Conservation (phyloP, 1,140 invertebrate genomes). For the Pseudobourletiella spinata region DNA sequence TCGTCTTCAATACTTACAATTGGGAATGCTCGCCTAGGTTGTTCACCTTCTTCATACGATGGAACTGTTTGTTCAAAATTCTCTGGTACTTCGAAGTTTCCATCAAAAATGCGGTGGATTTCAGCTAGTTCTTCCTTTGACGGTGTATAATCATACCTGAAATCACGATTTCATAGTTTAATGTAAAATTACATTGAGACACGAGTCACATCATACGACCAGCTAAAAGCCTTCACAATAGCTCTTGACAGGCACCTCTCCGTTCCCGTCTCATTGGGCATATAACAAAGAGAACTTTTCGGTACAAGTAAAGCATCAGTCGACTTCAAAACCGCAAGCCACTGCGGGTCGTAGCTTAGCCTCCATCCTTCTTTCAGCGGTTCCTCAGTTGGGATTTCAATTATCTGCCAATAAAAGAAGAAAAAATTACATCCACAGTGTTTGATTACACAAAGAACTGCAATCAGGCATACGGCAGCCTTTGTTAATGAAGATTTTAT, state of each 20-base stretch:
- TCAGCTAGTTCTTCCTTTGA: slow-evolving; percentile 60
- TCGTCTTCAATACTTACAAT: no score
- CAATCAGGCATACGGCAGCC: no score
- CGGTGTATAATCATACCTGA: slow-evolving; percentile 64
- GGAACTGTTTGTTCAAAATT: slow-evolving; percentile 68
- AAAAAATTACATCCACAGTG: no score
- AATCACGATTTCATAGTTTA: not conserved
- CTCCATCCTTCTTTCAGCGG: slow-evolving; percentile 40
- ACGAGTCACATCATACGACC: no score
- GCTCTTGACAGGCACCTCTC: not conserved
- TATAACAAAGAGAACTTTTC: slow-evolving; percentile 56
- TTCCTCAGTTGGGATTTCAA: slow-evolving; percentile 28
- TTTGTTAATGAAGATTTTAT: no score
- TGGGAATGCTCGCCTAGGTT: slow-evolving; percentile 22
- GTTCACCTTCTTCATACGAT: slow-evolving; percentile 48
- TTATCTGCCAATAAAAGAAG: slow-evolving; percentile 15
- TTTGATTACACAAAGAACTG: no score
- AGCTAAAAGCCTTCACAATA: no score
- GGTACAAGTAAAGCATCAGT: slow-evolving; percentile 82
- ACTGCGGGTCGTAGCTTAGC: slow-evolving; percentile 83
- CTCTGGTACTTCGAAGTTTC: slow-evolving; percentile 56
- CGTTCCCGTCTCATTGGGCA: slow-evolving; percentile 63
- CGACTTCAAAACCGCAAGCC: slow-evolving; percentile 74
- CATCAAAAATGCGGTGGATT: slow-evolving; percentile 56
- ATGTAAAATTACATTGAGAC: no score